Conservation (phyloP, 1,140 invertebrate genomes). For the Elysia chlorotica region DNA sequence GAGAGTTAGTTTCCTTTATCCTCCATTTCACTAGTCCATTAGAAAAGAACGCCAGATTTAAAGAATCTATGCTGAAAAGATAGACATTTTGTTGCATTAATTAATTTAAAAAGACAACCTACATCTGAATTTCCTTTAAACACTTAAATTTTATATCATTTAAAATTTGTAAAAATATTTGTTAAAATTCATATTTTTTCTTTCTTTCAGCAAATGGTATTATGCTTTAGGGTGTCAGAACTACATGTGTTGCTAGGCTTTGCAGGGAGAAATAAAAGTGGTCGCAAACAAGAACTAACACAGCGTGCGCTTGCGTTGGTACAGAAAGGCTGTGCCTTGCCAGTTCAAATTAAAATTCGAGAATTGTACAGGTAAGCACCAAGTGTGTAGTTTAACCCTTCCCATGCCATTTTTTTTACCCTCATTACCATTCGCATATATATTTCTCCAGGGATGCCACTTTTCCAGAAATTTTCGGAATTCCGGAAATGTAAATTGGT, state of each 20-base stretch:
- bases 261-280: conserved; percentile 83
- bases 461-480: not conserved
- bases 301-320: conserved; percentile 75
- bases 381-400: no score
- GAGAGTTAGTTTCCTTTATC: no score
- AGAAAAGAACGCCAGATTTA: not conserved
- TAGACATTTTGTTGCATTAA: not conserved
- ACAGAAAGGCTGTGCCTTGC: conserved; percentile 73
- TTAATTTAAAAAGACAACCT: no score
- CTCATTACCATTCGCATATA: not conserved
- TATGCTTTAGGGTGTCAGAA: conserved; percentile 83
- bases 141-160: not conserved
- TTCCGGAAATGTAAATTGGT: not conserved
- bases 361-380: conserved; percentile 74
- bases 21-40: no score
- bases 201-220: conserved; percentile 71
- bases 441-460: no score
- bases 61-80: not conserved
- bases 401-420: not conserved
- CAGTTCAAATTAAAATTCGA: conserved; percentile 78
- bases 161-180: not conserved
- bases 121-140: not conserved
- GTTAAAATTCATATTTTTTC: conserved; percentile 14
- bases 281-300: conserved; percentile 85
- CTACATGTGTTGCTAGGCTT: conserved; percentile 81